Base-by-base conservation (phyloP, 2,888 invertebrate genomes). In the Xanthia icteritia region DNA sequence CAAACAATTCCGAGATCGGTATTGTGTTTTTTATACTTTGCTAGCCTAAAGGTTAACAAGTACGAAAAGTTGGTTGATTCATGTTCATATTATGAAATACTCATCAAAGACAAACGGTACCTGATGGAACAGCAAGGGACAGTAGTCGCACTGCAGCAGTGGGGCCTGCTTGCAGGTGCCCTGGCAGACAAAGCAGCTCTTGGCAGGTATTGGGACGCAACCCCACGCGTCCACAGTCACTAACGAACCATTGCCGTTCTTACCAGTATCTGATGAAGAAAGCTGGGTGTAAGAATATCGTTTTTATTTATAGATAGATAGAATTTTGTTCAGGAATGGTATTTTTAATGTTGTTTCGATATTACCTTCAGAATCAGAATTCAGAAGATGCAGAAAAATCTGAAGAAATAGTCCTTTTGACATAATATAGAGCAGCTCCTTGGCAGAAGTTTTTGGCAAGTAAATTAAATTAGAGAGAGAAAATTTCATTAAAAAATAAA, bases 121-220 rank as follows among this genome's bases (percentile, higher is more conserved):
- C 98, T 97, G 81, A 98, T 99, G 99, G 93, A 98, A 99, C 87
- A 98, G 97, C 76, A 98, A 95, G 0, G 99, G 98, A 93, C 99
- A 99, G 95, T 98, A 99, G 95, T 99, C 99, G 93, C 99, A 99
- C 82, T 98, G 98, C 69, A 99, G 96, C 86, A 99, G 97, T 0
- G 99, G 98, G 0, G 98, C 99, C 73, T 97, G 97, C 88, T 98
- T 97, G 94, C 99, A 99, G 27, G 99, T 98, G 90, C 98, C 98
- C 77, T 97, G 97, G 92, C 99, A 99, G 88, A 98, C 98, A 93
- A 98, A 98, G 95, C 99, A 99, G 17, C 98, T 96, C 93, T 98
- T 98, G 0, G 98, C 98, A 0, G 99, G 99, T 82, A 99, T 94
- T 1, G 99, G 98, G 68, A 99, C 98, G 91, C 98, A 96, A 48